Conservation (phyloP, 2,797 vertebrate species). For the Myoxocephalus aenaeus region DNA sequence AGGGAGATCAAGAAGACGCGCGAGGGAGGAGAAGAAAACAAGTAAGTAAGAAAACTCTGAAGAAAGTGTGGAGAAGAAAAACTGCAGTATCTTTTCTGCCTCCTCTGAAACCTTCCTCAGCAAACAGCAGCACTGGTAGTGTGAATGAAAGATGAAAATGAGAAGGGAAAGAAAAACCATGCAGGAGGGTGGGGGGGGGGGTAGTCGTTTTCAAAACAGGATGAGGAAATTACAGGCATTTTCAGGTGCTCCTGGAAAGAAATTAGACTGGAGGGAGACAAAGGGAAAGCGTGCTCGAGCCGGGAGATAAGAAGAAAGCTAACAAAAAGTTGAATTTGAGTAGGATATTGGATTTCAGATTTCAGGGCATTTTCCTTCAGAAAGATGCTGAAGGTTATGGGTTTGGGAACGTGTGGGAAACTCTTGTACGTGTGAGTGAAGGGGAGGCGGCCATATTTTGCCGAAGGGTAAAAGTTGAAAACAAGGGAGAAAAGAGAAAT, state of each 20-base stretch:
- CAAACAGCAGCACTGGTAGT: constrained; percentile 27
- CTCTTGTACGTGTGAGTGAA: constrained; percentile 13
- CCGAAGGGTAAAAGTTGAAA: constrained; percentile 21
- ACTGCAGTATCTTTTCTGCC: constrained; percentile 44
- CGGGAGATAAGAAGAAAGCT: constrained; percentile 14
- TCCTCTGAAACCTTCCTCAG: constrained; percentile 35
- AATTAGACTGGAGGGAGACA: constrained; percentile 56
- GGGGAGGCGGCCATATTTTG: constrained; percentile 12
- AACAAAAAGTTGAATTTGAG: constrained; percentile 29
- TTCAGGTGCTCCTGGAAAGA: constrained; percentile 60
- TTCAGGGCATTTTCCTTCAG: constrained; percentile 43
- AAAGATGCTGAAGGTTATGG: constrained; percentile 39
- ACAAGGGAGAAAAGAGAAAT: constrained; percentile 5
- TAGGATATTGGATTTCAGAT: constrained; percentile 59
- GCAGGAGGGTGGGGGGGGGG: not conserved
- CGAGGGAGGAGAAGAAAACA: constrained; percentile 73
- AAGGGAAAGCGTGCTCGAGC: constrained; percentile 37
- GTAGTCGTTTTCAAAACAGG: constrained; percentile 57
- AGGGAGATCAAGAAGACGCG: constrained; percentile 47
- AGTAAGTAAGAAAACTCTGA: constrained; percentile 71
- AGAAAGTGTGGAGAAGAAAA: constrained; percentile 65
- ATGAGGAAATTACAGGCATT: constrained; percentile 67
- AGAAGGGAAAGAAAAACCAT: constrained; percentile 24
- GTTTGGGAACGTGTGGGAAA: not conserved
- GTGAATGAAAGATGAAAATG: constrained; percentile 39